phyloP scores from a whole-genome alignment of 2,797 vertebrate species.

The Hydrophis major region DNA sequence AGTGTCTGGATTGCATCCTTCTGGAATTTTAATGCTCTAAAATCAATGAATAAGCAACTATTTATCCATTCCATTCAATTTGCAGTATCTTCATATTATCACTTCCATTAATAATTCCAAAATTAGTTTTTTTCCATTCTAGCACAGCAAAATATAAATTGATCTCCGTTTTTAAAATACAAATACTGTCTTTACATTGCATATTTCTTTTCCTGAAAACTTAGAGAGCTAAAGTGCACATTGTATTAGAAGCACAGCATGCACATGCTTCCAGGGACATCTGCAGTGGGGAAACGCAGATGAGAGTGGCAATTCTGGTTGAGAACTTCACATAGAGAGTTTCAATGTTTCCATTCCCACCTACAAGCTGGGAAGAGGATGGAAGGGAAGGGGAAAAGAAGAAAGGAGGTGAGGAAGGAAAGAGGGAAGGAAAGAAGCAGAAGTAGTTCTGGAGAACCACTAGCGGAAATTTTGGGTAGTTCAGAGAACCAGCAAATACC shows the following conservation, averaged over 20 bases:
- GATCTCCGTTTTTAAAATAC: slow-evolving; percentile 28
- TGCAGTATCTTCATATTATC: not conserved
- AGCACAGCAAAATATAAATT: slow-evolving; percentile 14
- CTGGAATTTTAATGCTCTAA: not conserved
- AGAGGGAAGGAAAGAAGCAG: no score
- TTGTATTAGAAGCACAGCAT: not conserved
- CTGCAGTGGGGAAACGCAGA: not conserved
- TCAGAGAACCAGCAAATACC: no score
- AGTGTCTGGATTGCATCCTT: not conserved
- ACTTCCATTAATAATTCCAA: not conserved
- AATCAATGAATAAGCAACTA: not conserved
- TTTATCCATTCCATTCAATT: not conserved
- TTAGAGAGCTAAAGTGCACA: not conserved
- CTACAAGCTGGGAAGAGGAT: not conserved
- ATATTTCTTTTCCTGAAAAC: not conserved
- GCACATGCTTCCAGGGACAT: not conserved
- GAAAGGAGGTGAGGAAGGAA: no score
- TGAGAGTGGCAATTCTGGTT: not conserved
- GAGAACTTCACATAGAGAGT: not conserved
- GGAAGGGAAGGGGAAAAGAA: not conserved
- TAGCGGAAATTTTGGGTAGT: no score
- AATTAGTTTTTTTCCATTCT: not conserved
- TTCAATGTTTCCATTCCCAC: not conserved
- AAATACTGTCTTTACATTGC: not conserved
- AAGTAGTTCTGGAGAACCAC: no score